Base-by-base conservation (phyloP, 2,113 vertebrate genomes). In the Gobiocypris rarus region DNA sequence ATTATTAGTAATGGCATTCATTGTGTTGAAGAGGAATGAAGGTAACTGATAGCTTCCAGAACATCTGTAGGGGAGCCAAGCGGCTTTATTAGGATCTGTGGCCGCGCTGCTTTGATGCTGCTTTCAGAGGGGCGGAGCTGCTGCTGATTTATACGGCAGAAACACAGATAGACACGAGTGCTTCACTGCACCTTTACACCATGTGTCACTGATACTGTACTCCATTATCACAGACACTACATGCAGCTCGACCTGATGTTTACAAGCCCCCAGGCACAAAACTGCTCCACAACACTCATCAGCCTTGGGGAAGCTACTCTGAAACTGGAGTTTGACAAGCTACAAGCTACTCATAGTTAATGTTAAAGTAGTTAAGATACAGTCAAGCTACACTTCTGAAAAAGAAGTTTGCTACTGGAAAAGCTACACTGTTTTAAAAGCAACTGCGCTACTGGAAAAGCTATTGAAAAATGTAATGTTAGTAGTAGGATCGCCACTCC, bases 131-230 rank as follows among this genome's bases (percentile, higher is more conserved):
- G 31, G 41, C 48, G 38, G 10, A 5, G 5, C 34, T 22, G 26
- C 48, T 56, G 50, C 50, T 54, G 50, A 56, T 76, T 76, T 76
- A 76, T 38, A 56, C 5, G 0, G n/a, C 19, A 52, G 6, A 2
- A 54, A 61, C n/a, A 26, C 58, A 9, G 65, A 69, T 10, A 38
- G 31, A 69, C 65, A 17, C 5, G 82, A 83, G 83, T 31, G 56
- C 5, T 76, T 80, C 80, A 84, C 83, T 71, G 58, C 84, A 87
- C 83, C 86, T 87, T 59, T 38, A 82, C 63, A 76, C 41, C 52
- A n/a, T 15, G 48, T 75, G 86, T 82, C 73, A 87, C 83, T 73
- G 86, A 87, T 82, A 87, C 86, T 73, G 34, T n/a, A 69, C 50
- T 73, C 78, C 79, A 76, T 84, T 84, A 70, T 84, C 24, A 31